These are phyloP conservation scores for Ichneumoninae sp. DNA, from an alignment of 2,888 invertebrate genomes.

Conservation along the genomic window DNA sequence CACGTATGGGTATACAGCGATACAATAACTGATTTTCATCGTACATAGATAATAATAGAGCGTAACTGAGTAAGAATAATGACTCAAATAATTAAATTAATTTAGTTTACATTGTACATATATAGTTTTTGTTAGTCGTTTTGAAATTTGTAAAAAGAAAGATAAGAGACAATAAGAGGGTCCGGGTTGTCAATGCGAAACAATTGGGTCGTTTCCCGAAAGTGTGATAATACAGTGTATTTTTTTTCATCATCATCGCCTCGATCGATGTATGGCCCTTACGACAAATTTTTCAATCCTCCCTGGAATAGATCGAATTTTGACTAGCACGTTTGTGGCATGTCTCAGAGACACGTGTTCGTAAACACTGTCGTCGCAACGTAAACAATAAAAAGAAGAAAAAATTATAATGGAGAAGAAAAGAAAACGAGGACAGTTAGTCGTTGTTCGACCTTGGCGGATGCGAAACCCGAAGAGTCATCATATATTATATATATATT, in stretches of 20 bases:
- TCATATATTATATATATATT: constrained; percentile 17
- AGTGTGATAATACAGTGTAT: constrained; percentile 44
- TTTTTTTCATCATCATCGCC: constrained; percentile 44
- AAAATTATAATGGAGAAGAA: constrained; percentile 40
- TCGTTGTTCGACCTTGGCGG: constrained; percentile 45
- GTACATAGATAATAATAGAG: constrained; percentile 74
- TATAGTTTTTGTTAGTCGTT: constrained; percentile 74
- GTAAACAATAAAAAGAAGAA: constrained; percentile 38
- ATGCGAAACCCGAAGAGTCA: constrained; percentile 38
- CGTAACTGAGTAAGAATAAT: constrained; percentile 76
- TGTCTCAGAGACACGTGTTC: constrained; percentile 44
- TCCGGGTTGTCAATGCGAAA: constrained; percentile 15
- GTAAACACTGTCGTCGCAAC: constrained; percentile 51
- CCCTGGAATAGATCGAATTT: constrained; percentile 78
- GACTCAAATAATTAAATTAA: constrained; percentile 70
- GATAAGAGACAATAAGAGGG: constrained; percentile 60
- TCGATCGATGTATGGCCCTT: constrained; percentile 49
- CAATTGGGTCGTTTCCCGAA: constrained; percentile 16
- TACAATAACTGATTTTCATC: constrained; percentile 79
- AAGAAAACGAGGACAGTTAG: constrained; percentile 38
- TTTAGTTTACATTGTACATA: constrained; percentile 32
- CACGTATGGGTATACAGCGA: constrained; percentile 75
- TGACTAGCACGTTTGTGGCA: constrained; percentile 80
- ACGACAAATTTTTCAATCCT: constrained; percentile 54
- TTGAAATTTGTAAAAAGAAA: constrained; percentile 72